These are phyloP conservation scores for Teleogryllus occipitalis DNA, from an alignment of 1,140 invertebrate species.

Conservation along the genomic window DNA sequence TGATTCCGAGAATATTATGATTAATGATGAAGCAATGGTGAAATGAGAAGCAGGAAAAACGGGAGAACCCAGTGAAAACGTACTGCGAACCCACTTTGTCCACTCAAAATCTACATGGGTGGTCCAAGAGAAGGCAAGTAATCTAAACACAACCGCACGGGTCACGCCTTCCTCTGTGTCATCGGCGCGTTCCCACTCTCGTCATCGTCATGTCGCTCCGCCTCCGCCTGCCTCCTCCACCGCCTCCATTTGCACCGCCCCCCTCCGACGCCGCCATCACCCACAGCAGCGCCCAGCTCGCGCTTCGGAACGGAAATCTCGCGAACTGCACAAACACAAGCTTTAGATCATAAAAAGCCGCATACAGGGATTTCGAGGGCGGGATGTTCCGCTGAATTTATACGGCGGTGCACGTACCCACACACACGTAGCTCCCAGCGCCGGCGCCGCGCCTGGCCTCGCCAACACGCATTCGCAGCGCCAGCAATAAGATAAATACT, in stretches of 20 bases:
- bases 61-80: too few species aligned
- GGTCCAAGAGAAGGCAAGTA: too few species aligned
- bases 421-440: background rate
- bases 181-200: background rate
- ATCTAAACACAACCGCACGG: too few species aligned
- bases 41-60: too few species aligned
- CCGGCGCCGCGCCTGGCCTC: background rate
- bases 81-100: too few species aligned
- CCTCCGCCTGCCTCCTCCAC: background rate
- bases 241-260: background rate
- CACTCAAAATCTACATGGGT: too few species aligned
- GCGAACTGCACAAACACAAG: background rate
- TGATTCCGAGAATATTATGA: too few species aligned
- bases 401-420: background rate
- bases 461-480: background rate
- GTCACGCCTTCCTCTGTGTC: too few species aligned
- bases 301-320: background rate
- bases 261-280: too few species aligned
- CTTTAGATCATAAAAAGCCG: background rate
- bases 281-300: background rate
- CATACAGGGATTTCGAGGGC: background rate
- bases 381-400: background rate
- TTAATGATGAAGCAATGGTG: too few species aligned
- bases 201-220: background rate
- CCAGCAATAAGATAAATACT: constrained; percentile 1